Evolutionary conservation across 2,797 vertebrate genomes (phyloP).

Genomic region (Lepus oiostolus): DNA sequence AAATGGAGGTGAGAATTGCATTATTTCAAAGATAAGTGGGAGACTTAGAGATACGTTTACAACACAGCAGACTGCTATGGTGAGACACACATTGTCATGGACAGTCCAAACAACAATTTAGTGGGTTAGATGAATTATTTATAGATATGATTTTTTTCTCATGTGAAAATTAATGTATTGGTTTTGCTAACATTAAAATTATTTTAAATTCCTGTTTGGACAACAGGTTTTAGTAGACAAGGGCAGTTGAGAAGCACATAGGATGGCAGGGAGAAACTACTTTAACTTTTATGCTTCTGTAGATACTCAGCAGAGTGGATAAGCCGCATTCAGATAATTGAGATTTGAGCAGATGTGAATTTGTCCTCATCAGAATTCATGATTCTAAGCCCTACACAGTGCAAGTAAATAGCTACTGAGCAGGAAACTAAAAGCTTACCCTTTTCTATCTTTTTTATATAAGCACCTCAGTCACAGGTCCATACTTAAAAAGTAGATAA

Average conservation of each 20-base stretch:
- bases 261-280: neutral
- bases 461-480: conserved; percentile 48
- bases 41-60: neutral
- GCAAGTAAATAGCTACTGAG: conserved; percentile 69
- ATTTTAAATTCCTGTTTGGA: conserved; percentile 44
- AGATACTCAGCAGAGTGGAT: conserved; percentile 59
- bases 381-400: neutral
- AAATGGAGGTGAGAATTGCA: neutral
- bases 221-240: neutral
- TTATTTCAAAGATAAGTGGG: conserved; percentile 14
- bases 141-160: neutral
- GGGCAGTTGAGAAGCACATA: neutral
- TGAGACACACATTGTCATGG: neutral
- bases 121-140: neutral
- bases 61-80: neutral
- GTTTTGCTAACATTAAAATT: conserved; percentile 38
- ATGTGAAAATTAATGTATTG: conserved; percentile 49
- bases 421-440: conserved; percentile 21
- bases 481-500: conserved; percentile 34
- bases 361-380: conserved; percentile 74
- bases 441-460: conserved; percentile 74
- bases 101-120: neutral
- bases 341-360: conserved; percentile 67
- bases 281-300: conserved; percentile 49
- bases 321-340: conserved; percentile 68